Evolutionary conservation across 2,888 invertebrate species (phyloP), one percentile per base, ranked within the genome.

Genomic region (Drosophila multiciliata): DNA sequence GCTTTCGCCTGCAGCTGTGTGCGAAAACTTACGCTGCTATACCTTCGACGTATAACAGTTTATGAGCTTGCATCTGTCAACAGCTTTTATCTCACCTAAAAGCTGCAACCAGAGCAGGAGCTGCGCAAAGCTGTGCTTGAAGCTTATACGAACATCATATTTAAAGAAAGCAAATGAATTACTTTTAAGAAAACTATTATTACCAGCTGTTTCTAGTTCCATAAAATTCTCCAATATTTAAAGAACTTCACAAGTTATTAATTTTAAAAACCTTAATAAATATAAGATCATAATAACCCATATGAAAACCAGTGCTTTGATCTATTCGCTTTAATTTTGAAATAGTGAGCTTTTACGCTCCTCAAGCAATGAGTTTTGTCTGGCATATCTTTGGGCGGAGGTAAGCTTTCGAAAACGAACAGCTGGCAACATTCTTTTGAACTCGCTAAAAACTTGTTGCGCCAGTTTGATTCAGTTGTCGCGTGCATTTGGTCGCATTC

Each of bases 1-100:
- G 83, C 83, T 83, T 73, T 78, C 26, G 40, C 48, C 63, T 78
- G 80, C 83, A 83, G 78, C 80, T 82, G 85, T 82, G 78, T 55
- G 66, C 40, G 50, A 78, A 66, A 77, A 70, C 65, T 69, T 29
- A 12, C 26, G 12, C 42, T 29, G 20, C 15, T 42, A 45, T 38
- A 42, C n/a, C 53, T 69, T 45, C 20, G 0, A 23, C 20, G 60
- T 72, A 76, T 74, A 74, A 74, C 72, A 67, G 74, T 60, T 52
- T 12, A 35, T n/a, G 12, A 55, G 63, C 70, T 77, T 78, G 65
- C 52, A 68, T 62, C 48, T 55, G 26, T 12, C 12, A 7, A 17
- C 26, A 33, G 64, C 54, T 64, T 76, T 61, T 42, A 32, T 17
- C 20, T 20, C 8, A 36, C 15, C 38, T 7, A 20, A 72, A 66